Evolutionary conservation across 2,797 vertebrate species (phyloP).

Genomic region (Hybognathus amarus): DNA sequence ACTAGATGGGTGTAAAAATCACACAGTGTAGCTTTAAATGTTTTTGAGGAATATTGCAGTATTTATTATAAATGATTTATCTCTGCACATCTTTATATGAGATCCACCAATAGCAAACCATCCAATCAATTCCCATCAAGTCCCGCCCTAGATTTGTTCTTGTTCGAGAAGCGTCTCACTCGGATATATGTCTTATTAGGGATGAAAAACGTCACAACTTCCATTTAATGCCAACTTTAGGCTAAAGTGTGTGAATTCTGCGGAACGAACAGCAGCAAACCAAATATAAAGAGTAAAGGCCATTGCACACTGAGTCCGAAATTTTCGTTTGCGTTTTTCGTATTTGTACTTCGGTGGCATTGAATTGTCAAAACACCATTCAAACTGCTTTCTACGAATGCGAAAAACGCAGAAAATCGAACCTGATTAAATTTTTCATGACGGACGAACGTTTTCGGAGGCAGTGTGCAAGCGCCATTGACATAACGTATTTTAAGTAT

Average conservation of each 20-base stretch:
- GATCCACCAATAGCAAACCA: neutral
- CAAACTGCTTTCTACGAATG: too few relatives aligned
- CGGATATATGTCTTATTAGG: neutral
- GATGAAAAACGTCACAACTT: neutral
- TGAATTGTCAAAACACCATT: too few relatives aligned
- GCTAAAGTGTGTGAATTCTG: neutral
- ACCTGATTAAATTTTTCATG: too few relatives aligned
- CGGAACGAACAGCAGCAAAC: neutral
- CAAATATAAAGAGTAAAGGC: neutral
- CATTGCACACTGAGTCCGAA: too few relatives aligned
- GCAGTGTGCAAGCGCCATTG: too few relatives aligned
- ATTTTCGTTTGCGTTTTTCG: too few relatives aligned
- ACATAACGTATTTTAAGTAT: too few relatives aligned
- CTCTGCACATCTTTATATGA: neutral
- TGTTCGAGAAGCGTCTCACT: neutral
- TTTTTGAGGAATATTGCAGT: neutral
- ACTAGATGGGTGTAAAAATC: too few relatives aligned
- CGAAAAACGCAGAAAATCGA: too few relatives aligned
- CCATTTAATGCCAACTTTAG: neutral
- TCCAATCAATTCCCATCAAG: neutral
- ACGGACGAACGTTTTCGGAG: too few relatives aligned
- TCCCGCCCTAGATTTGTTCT: neutral
- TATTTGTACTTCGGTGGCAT: too few relatives aligned
- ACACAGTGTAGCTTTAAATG: too few relatives aligned
- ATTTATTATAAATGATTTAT: neutral